Evolutionary conservation across 2,113 vertebrate genomes (phyloP).

Genomic region (Petrocephalus zakoni): DNA sequence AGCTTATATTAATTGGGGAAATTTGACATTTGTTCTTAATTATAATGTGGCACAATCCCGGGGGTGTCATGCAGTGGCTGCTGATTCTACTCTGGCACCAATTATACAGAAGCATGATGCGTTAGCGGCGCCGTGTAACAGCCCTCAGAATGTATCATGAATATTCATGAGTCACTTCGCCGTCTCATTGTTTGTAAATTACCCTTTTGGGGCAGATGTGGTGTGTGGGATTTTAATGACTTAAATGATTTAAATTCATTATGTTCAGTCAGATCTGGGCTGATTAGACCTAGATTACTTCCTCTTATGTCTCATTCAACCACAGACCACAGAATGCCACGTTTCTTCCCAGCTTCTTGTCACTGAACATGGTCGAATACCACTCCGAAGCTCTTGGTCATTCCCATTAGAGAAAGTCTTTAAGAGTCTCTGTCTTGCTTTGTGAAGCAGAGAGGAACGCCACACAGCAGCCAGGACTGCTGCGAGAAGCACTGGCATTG

Average conservation of each 20-base stretch:
- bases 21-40: neutral
- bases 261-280: neutral
- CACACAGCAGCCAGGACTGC: neutral
- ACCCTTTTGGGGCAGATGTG: neutral
- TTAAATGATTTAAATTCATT: neutral
- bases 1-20: neutral
- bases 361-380: neutral
- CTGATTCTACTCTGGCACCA: neutral
- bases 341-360: neutral
- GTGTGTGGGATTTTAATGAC: neutral
- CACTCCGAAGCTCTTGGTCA: neutral
- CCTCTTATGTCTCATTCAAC: neutral
- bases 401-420: neutral
- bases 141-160: neutral
- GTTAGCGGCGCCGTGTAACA: neutral
- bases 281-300: neutral
- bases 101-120: neutral
- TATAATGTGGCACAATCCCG: neutral
- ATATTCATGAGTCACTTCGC: neutral
- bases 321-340: neutral
- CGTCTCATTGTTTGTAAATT: neutral
- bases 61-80: neutral
- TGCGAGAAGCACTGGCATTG: neutral
- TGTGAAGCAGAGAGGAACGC: neutral
- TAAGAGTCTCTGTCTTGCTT: neutral